Base-by-base conservation (phyloP, 2,113 vertebrate species). In the Tiliqua scincoides region DNA sequence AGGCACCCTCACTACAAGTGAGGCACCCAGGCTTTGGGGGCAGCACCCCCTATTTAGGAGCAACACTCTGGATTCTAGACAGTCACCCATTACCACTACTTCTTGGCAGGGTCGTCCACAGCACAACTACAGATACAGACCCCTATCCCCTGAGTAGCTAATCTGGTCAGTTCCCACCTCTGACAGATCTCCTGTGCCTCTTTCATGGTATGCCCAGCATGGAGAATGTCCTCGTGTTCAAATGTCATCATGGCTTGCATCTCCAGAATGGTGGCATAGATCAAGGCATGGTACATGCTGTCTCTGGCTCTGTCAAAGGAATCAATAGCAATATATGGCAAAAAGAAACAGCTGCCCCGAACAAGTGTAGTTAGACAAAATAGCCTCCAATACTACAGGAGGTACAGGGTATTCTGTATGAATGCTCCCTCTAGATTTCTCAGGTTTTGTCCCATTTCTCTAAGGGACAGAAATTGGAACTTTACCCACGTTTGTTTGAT, bases 221-320 rank as follows among this genome's bases (percentile, higher is more conserved):
- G 93, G 78, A 97, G 88, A 83, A 99, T 98, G 93, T 98, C 97
- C 81, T 98, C 97, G 0, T 97, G 97, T 84, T 98, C 96, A 87
- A 98, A 99, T 86, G 98, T 98, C 98, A 99, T 99, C 97, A 98
- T 98, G 92, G 98, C 98, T 93, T 98, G 98, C 98, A 99, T 98
- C 94, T 98, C 98, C 88, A 98, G 95, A 90, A 99, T 98, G 88
- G 97, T 99, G 95, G 98, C 98, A 7, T 98, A 98, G 0, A 97
- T 98, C 87, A 99, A 96, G 1, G 98, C 97, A 27, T 99, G 98
- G 92, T 99, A 99, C 98, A 99, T 98, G 95, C 98, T 98, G 83
- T 98, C 97, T 95, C 97, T 98, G 89, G 93, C 96, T 92, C 98
- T 99, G 95, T n/a, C 83, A 54, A 67, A 65, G 21, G 43, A n/a